Evolutionary conservation across 1,140 invertebrate genomes (phyloP), one percentile per base, ranked within the genome.

Genomic region (Drosophila ironensis): DNA sequence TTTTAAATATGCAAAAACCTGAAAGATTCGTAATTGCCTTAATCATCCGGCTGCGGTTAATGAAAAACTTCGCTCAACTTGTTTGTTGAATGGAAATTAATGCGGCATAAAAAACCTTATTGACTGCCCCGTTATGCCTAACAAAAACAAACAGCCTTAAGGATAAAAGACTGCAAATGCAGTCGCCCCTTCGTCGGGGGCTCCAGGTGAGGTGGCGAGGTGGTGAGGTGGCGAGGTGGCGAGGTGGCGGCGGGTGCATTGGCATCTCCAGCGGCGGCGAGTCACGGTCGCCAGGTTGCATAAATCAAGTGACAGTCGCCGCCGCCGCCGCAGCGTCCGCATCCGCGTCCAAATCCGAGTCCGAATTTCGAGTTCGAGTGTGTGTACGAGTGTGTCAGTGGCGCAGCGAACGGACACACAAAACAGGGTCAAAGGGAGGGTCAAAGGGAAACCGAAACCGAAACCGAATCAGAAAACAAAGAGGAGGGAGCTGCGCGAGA

Each of bases 241-340:
- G 9, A 19, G 25, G 20, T 4, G 33, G 2, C 3, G 16, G 7
- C 16, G 19, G 4, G n/a, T 14, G 22, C 22, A 11, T 30, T n/a
- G 33, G 19, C 11, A 7, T n/a, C 2, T 25, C 12, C 24, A 22
- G 16, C 28, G 22, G 19, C 59, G 51, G 51, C 45, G 45, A 71
- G 68, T 71, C 66, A 71, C 68, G 68, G 71, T 71, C 54, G 41
- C 24, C 53, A 47, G 64, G 52, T 70, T 70, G 66, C 66, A 70
- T 70, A 70, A 70, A 70, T 70, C 66, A 70, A 70, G 66, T 69
- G 66, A 70, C 64, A 37, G 64, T 69, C 38, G 44, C 20, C 42
- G 51, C 35, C 35, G 2, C 17, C 14, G 7, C 7, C 40, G 24
- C 7, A 25, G 54, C 25, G 16, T 45, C 8, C 45, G 33, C 11